Base-by-base conservation (phyloP, 2,113 vertebrate species). In the Blennius ocellaris region DNA sequence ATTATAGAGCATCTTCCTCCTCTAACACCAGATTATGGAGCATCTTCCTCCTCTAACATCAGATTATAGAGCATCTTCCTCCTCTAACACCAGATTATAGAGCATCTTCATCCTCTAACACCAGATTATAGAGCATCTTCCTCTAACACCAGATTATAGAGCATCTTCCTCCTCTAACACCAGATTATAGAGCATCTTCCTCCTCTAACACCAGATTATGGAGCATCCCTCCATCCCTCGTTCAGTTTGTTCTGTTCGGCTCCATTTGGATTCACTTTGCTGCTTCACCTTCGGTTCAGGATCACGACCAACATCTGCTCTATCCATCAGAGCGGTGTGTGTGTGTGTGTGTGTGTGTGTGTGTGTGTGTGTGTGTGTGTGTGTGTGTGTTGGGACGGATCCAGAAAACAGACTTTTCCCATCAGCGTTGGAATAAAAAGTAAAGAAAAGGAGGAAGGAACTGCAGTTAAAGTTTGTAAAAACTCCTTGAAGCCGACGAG, bases 251-350 rank as follows among this genome's bases (percentile, higher is more conserved):
- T 56, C 48, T 41, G 69, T 73, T 74, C 6, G 0, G 68, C 63
- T 1, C 37, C 76, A 80, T 76, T 76, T 58, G 80, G 67, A 69
- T 77, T 77, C 80, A 73, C 55, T 81, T 78, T 76, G 53, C 76
- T 57, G 65, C 60, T 37, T 81, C 78, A 69, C 62, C 65, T 77
- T 67, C 12, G 47, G 76, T 73, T 61, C 80, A 53, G 69, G 68
- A 11, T 80, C 63, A 70, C 50, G 52, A 64, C 60, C 30, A 2
- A 51, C 73, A 74, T 70, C 76, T 77, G 72, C 66, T 3, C 54
- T 72, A 57, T 21, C 56, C 21, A 30, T 30, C 21, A 30, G 21
- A 30, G 21, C 21, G 40, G 45, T 30, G 38, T 60, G 38, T 43
- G 41, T 43, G 41, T 43, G 41, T 43, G 41, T 43, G 41, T 43